phyloP scores from a whole-genome alignment of 2,113 vertebrate genomes.

The Rhynchomys soricoides region DNA sequence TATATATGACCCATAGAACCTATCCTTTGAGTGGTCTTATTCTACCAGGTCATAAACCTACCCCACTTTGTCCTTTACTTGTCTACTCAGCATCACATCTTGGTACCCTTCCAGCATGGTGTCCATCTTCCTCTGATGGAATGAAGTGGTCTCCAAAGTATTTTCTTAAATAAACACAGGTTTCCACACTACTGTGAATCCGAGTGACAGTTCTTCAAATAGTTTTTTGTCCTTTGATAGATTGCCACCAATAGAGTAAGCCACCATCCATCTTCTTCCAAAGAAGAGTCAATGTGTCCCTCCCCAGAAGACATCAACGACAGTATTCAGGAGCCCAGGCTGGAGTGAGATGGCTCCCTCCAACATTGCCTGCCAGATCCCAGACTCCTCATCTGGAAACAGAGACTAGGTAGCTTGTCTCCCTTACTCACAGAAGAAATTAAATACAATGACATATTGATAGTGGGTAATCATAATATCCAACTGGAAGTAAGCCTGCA shows the following conservation, averaged over 20 bases:
- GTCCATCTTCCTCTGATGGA: background rate
- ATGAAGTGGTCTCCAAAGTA: background rate
- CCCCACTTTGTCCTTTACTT: background rate
- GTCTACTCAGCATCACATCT: background rate
- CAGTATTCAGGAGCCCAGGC: background rate
- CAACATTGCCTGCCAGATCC: background rate
- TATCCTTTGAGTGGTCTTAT: background rate
- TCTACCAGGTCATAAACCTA: rapidly evolving
- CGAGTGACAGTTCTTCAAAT: background rate
- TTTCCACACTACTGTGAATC: background rate
- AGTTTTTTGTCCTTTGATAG: background rate
- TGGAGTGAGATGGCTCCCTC: background rate
- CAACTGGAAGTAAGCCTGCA: background rate
- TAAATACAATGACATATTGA: background rate
- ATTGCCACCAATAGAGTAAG: background rate
- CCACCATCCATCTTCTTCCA: background rate
- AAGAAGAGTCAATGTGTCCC: background rate
- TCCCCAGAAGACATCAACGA: no score
- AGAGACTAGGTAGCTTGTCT: background rate
- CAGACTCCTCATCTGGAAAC: background rate
- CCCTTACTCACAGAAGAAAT: background rate
- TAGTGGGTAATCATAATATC: background rate
- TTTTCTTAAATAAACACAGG: conserved; percentile 1
- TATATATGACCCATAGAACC: background rate
- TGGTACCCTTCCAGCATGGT: background rate